Base-by-base conservation (phyloP, 2,888 invertebrate species). In the Tachina grossa region DNA sequence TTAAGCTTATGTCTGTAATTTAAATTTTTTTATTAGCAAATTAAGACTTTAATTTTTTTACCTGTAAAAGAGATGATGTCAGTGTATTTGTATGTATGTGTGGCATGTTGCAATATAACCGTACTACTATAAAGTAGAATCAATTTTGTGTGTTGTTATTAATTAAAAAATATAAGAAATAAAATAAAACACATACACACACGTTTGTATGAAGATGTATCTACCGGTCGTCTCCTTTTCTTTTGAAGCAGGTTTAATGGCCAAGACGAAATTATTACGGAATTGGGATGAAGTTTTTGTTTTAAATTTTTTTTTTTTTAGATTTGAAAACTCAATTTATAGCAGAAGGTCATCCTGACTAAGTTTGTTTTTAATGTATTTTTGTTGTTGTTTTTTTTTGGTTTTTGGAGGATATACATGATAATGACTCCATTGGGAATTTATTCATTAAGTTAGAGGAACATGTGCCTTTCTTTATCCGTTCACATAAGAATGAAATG, bases 101-200 rank as follows among this genome's bases (percentile, higher is more conserved):
- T 19, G 16, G 8, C 41, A 77, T n/a, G 13, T 45, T 43, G 39
- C 31, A 78, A 43, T 68, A 59, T 59, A 59, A 39, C 14, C 16
- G 45, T 63, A 81, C 49, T 78, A 43, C 63, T 55, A 63, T 77
- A 69, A 19, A 39, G 74, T 68, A 65, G 76, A 85, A 83, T 72
- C 79, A 85, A 80, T 85, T 85, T 85, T 80, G 76, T 83, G 71
- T 80, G 85, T 76, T 85, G 83, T 85, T 85, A 83, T 83, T 85
- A 85, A 85, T 85, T 85, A 83, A 85, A 85, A 78, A 80, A 79
- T 57, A 79, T 75, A 69, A 74, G 16, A 53, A 72, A 84, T 66
- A 43, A 61, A 39, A 76, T 57, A 55, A 61, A 14, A 14, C 19
- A 53, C 19, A 53, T 41, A 61, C 39, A 14, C 45, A 14, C 22